A percentile compares a stretch with the other conserved stretches of the same genome.
These are phyloP conservation scores for Acrobasis suavella DNA, from an alignment of 2,888 invertebrate species.

Conservation along the genomic window DNA sequence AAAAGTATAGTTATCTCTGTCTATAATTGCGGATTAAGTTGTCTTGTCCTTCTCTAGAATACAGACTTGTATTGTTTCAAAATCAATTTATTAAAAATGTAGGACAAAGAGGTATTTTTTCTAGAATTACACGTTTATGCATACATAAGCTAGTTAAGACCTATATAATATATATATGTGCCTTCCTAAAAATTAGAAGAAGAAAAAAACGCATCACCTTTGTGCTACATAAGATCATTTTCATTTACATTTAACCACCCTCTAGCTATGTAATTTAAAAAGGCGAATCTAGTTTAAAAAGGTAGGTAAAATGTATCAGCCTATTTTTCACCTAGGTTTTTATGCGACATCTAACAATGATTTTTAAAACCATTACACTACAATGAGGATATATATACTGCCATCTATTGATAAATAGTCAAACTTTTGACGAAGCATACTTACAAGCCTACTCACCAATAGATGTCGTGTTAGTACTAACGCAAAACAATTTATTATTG, in stretches of 20 bases:
- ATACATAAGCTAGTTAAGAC: background rate
- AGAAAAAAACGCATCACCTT: too few species aligned
- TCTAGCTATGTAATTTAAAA: too few species aligned
- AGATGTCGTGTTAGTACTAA: background rate
- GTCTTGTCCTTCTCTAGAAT: constrained; percentile 38
- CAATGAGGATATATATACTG: background rate
- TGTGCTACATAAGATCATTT: too few species aligned
- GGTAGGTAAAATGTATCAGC: too few species aligned
- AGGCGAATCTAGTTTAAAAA: too few species aligned
- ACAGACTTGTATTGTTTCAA: background rate
- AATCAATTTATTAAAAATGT: too few species aligned
- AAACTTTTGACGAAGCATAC: constrained; percentile 2
- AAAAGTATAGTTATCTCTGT: constrained; percentile 54
- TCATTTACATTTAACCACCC: too few species aligned
- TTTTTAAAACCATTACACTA: too few species aligned
- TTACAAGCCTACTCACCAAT: constrained; percentile 1
- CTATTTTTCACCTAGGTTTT: background rate
- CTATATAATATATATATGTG: too few species aligned
- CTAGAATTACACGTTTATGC: too few species aligned
- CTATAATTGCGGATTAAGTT: constrained; percentile 28
- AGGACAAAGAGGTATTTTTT: too few species aligned
- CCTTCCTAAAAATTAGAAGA: too few species aligned
- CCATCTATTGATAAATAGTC: constrained; percentile 22
- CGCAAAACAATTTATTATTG: background rate
- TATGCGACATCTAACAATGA: background rate